phyloP scores from a whole-genome alignment of 2,888 invertebrate species.

The Hermaeophaga mercurialis region DNA sequence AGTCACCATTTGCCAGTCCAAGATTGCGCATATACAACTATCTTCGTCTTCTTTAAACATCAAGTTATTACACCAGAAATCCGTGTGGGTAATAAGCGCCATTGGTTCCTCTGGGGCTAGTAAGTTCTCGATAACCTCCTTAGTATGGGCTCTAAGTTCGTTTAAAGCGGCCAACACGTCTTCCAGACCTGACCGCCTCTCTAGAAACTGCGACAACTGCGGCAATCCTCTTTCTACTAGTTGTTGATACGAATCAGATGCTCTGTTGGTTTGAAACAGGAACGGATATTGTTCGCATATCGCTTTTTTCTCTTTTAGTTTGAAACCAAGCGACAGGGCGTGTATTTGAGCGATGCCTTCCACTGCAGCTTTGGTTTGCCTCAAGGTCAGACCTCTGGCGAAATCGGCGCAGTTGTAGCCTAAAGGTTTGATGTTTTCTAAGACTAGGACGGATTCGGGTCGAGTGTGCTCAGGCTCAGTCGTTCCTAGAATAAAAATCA shows the following conservation, averaged over 20 bases:
- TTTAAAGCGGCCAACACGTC: constrained; percentile 66
- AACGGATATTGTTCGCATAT: constrained; percentile 67
- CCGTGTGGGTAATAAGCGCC: constrained; percentile 79
- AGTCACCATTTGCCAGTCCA: constrained; percentile 87
- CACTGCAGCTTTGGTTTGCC: constrained; percentile 72
- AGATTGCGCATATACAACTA: constrained; percentile 67
- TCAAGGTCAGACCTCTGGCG: constrained; percentile 68
- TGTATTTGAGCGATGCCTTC: constrained; percentile 75
- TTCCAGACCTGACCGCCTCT: constrained; percentile 68
- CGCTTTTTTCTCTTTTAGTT: constrained; percentile 61
- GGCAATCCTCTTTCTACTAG: constrained; percentile 78
- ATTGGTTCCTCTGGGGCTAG: constrained; percentile 74
- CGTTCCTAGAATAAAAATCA: constrained; percentile 45
- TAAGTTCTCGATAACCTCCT: constrained; percentile 72
- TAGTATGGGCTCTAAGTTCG: constrained; percentile 68
- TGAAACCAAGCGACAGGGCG: constrained; percentile 71
- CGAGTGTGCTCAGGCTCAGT: constrained; percentile 56
- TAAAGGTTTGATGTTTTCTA: constrained; percentile 73
- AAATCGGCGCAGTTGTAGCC: constrained; percentile 72
- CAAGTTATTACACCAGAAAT: constrained; percentile 84
- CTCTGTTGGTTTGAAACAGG: constrained; percentile 77
- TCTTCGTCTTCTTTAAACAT: constrained; percentile 65
- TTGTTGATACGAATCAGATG: constrained; percentile 80
- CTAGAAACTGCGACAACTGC: constrained; percentile 73
- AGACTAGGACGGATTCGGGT: constrained; percentile 71